These are phyloP conservation scores for Crepidodera aurea DNA, from an alignment of 2,888 invertebrate genomes.

Conservation along the genomic window DNA sequence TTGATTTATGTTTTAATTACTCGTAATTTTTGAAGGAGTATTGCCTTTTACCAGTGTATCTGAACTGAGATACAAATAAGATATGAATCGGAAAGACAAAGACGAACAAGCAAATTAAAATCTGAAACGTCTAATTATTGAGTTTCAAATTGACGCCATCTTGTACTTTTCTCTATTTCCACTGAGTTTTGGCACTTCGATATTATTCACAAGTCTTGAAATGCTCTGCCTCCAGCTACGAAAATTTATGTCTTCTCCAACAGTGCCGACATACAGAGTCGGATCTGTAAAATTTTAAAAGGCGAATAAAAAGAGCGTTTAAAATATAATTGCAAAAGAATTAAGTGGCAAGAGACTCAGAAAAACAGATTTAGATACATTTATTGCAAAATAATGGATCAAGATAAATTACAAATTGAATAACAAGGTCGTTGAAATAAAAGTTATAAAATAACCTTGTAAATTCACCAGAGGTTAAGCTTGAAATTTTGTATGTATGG, in stretches of 20 bases:
- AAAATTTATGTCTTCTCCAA: constrained; percentile 24
- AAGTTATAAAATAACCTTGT: too few species aligned
- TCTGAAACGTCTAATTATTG: constrained; percentile 57
- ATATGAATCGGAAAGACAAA: constrained; percentile 50
- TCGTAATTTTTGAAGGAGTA: too few species aligned
- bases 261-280: background rate
- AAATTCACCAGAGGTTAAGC: too few species aligned
- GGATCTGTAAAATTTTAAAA: background rate
- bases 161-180: constrained; percentile 53
- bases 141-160: constrained; percentile 55
- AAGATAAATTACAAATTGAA: too few species aligned
- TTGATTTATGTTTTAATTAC: too few species aligned
- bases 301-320: too few species aligned
- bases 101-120: constrained; percentile 55
- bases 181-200: constrained; percentile 39
- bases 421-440: too few species aligned
- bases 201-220: constrained; percentile 36
- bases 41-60: constrained; percentile 20
- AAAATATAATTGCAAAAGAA: too few species aligned
- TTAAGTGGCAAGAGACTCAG: too few species aligned
- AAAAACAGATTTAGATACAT: too few species aligned
- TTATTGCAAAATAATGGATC: too few species aligned
- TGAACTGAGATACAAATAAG: constrained; percentile 38
- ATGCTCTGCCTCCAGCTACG: constrained; percentile 29
- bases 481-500: too few species aligned